phyloP scores from a whole-genome alignment of 2,888 invertebrate species.

The Sialis lutaria region DNA sequence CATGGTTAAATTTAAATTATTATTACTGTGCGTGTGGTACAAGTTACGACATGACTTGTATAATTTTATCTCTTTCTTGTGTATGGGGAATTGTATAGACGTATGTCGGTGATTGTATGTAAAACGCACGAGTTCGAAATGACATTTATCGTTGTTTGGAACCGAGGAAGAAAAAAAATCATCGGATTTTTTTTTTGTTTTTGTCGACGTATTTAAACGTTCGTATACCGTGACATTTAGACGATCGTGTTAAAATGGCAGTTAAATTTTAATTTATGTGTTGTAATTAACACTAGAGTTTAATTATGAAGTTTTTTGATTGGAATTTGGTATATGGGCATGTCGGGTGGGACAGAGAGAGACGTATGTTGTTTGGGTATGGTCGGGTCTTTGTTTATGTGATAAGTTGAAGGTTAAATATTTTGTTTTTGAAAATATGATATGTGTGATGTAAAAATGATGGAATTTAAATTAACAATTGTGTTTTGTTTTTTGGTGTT shows the following conservation, averaged over 20 bases:
- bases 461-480: too few relatives aligned
- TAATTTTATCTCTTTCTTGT: not conserved
- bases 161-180: not conserved
- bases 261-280: constrained; percentile 29
- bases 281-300: constrained; percentile 26
- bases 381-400: too few relatives aligned
- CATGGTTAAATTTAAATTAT: constrained; percentile 23
- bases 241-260: constrained; percentile 26
- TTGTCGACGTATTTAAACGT: not conserved
- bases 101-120: too few relatives aligned
- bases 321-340: not conserved
- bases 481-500: too few relatives aligned
- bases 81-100: not conserved
- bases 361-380: too few relatives aligned
- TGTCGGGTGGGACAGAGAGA: not conserved
- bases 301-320: constrained; percentile 25
- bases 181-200: not conserved
- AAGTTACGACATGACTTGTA: constrained; percentile 2
- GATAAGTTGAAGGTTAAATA: too few relatives aligned
- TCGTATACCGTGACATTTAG: constrained; percentile 23
- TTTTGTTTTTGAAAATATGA: too few relatives aligned
- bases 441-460: too few relatives aligned
- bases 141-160: constrained; percentile 4
- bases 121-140: not conserved
- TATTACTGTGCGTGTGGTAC: constrained; percentile 16